phyloP scores from a whole-genome alignment of 1,140 invertebrate species.

The Micrasema longulum region DNA sequence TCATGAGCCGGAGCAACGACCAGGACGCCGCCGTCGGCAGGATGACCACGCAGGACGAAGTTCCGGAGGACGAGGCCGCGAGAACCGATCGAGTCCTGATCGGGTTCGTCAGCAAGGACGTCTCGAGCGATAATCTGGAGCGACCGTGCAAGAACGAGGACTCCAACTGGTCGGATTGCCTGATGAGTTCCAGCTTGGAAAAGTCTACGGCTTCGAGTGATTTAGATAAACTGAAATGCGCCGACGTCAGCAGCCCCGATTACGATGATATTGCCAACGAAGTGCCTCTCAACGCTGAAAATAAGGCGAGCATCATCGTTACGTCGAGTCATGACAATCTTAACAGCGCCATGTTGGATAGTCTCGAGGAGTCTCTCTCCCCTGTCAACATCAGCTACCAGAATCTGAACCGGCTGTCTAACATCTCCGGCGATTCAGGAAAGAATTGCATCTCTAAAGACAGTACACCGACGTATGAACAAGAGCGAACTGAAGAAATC shows the following conservation, averaged over 20 bases:
- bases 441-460: slow-evolving; percentile 63
- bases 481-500: slow-evolving; percentile 65
- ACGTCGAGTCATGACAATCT: slow-evolving; percentile 50
- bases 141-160: slow-evolving; percentile 17
- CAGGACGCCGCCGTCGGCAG: background rate
- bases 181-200: slow-evolving; percentile 17
- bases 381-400: slow-evolving; percentile 65
- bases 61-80: slow-evolving; percentile 23
- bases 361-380: slow-evolving; percentile 55
- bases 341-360: slow-evolving; percentile 43
- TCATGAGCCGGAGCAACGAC: slow-evolving; percentile 40
- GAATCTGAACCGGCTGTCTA: slow-evolving; percentile 64
- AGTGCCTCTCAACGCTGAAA: slow-evolving; percentile 19
- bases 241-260: background rate
- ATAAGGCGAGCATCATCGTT: slow-evolving; percentile 45
- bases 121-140: slow-evolving; percentile 47
- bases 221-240: background rate
- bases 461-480: slow-evolving; percentile 69
- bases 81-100: slow-evolving; percentile 25
- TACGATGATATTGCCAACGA: slow-evolving; percentile 11
- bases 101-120: slow-evolving; percentile 44
- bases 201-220: slow-evolving; percentile 21
- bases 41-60: slow-evolving; percentile 15
- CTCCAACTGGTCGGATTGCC: slow-evolving; percentile 8
- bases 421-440: slow-evolving; percentile 61